Evolutionary conservation across 2,113 vertebrate species (phyloP), one percentile per base, ranked within the genome.

Genomic region (Gila orcuttii): DNA sequence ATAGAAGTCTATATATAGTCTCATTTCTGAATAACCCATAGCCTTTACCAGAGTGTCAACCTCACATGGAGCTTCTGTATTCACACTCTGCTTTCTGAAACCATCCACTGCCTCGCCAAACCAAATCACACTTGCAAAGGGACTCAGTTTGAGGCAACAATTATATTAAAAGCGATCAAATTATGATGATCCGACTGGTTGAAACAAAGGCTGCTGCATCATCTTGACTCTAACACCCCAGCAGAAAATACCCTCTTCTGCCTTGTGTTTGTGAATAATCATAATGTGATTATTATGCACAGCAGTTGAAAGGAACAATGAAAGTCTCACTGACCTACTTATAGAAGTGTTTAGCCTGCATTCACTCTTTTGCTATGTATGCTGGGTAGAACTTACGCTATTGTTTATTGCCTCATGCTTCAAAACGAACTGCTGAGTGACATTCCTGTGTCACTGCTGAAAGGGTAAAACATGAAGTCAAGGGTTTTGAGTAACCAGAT

Each of bases 401-500:
- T 45, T 74, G 71, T 45, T n/a, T 13, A 73, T 0, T 0, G 71
- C 23, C 8, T 75, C 71, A 9, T 47, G 42, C 17, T 47, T 13
- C 42, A 25, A 47, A 36, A 78, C 28, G 1, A 78, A 36, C 19
- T 73, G 77, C 23, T 73, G 71, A 89, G 21, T 82, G 23, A 73
- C 73, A 66, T 42, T 11, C 62, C 25, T 23, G 28, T 45, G 52
- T 60, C 62, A 11, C 39, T 83, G 84, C 55, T 74, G 21, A 36
- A 78, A 45, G 57, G 17, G 28, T 45, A 45, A 84, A 62, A 83
- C 76, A 39, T 23, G 47, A 78, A 79, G 79, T 64, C 82, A 74
- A 82, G 62, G 68, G 66, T 73, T 74, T 89, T 85, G 80, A 88
- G 74, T 66, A 79, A 84, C 55, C 57, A 25, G 55, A 76, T 33